Conservation (phyloP, 2,888 invertebrate species). For the Drosophila paranaensis region DNA sequence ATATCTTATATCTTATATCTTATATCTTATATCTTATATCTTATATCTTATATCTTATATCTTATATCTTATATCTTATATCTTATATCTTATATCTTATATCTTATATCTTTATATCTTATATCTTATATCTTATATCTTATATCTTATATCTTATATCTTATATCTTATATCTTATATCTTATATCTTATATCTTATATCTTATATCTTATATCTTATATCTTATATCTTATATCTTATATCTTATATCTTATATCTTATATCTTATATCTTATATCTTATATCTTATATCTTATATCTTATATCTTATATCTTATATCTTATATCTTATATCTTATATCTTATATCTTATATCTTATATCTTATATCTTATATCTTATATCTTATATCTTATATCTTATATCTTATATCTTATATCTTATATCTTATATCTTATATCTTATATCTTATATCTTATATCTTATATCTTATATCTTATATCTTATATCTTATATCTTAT, state of each 20-base stretch:
- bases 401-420: constrained; percentile 7
- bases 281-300: constrained; percentile 9
- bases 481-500: constrained; percentile 2
- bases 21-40: constrained; percentile 4
- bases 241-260: constrained; percentile 3
- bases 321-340: constrained; percentile 9
- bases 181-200: constrained; percentile 7
- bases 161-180: constrained; percentile 10
- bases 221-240: constrained; percentile 7
- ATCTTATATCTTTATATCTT: not conserved
- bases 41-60: constrained; percentile 1
- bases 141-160: constrained; percentile 1
- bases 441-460: constrained; percentile 7
- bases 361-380: constrained; percentile 6
- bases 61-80: constrained; percentile 6
- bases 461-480: constrained; percentile 7
- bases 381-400: constrained; percentile 10
- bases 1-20: constrained; percentile 5
- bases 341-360: constrained; percentile 9
- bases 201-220: constrained; percentile 5
- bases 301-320: constrained; percentile 9
- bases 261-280: constrained; percentile 4
- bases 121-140: constrained; percentile 5
- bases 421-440: constrained; percentile 8
- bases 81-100: constrained; percentile 6